A percentile compares a stretch with the other conserved stretches of the same genome.
These are phyloP conservation scores for Bucco capensis DNA, from an alignment of 2,113 vertebrate genomes.

Conservation along the genomic window DNA sequence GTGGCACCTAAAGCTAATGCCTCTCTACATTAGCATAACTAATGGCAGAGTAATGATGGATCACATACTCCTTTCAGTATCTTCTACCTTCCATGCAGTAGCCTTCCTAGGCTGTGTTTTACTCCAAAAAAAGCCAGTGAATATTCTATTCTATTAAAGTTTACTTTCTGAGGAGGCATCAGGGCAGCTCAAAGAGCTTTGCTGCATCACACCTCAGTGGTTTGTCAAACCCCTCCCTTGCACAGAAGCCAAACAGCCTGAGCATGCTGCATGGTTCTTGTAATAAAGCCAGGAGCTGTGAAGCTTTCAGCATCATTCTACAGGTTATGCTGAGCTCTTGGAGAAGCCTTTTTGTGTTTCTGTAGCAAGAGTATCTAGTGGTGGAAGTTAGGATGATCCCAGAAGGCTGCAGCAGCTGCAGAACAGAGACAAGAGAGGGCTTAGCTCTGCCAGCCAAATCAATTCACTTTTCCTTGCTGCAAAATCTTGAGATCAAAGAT, in stretches of 20 bases:
- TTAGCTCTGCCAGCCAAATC: conserved; percentile 53
- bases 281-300: neutral
- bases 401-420: conserved; percentile 42
- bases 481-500: conserved; percentile 64
- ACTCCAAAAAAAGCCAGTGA: neutral
- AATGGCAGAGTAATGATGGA: neutral
- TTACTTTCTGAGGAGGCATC: neutral
- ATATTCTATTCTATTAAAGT: neutral
- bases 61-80: neutral
- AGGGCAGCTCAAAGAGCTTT: neutral
- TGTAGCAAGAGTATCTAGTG: neutral
- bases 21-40: neutral
- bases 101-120: neutral
- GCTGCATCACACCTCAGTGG: neutral
- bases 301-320: neutral
- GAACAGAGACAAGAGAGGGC: conserved; percentile 33
- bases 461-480: conserved; percentile 53
- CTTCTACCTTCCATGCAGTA: neutral
- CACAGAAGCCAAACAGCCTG: neutral
- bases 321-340: neutral
- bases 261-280: neutral
- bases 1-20: neutral
- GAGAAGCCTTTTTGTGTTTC: conserved; percentile 2
- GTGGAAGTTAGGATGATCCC: neutral
- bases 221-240: neutral